These are phyloP conservation scores for Bambusicola thoracicus DNA, from an alignment of 2,113 vertebrate genomes.

Conservation along the genomic window DNA sequence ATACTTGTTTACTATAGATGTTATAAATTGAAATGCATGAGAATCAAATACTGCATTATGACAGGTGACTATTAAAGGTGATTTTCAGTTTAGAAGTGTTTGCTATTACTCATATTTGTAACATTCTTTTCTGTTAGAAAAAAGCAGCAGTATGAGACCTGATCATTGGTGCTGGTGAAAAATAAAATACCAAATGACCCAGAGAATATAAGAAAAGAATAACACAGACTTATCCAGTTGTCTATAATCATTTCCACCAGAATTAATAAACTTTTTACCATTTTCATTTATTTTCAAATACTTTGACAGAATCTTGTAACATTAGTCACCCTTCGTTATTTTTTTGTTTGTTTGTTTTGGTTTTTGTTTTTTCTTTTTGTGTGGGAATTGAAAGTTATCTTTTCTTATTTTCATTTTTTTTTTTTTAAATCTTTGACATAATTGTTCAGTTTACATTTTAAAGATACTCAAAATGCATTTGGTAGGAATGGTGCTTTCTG, in stretches of 20 bases:
- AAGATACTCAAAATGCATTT: not conserved
- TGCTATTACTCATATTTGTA: no score
- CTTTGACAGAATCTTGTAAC: not conserved
- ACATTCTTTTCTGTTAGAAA: not conserved
- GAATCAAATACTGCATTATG: constrained; percentile 6
- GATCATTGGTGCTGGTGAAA: not conserved
- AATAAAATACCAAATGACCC: not conserved
- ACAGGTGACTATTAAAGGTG: not conserved
- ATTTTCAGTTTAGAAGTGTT: not conserved
- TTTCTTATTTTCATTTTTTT: not conserved
- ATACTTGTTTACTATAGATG: not conserved
- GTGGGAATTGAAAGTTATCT: not conserved
- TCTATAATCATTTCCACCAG: not conserved
- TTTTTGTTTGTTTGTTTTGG: not conserved
- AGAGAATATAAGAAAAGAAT: not conserved
- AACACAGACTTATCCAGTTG: not conserved
- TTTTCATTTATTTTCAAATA: not conserved
- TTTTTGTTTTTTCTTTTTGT: not conserved
- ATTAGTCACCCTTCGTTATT: not conserved
- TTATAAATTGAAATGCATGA: not conserved
- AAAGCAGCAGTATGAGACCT: not conserved
- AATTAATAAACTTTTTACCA: not conserved
- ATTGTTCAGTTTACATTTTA: not conserved
- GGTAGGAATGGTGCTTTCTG: not conserved
- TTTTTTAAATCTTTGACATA: no score